Evolutionary conservation across 2,888 invertebrate genomes (phyloP), one percentile per base, ranked within the genome.

Genomic region (Nomada fucata): DNA sequence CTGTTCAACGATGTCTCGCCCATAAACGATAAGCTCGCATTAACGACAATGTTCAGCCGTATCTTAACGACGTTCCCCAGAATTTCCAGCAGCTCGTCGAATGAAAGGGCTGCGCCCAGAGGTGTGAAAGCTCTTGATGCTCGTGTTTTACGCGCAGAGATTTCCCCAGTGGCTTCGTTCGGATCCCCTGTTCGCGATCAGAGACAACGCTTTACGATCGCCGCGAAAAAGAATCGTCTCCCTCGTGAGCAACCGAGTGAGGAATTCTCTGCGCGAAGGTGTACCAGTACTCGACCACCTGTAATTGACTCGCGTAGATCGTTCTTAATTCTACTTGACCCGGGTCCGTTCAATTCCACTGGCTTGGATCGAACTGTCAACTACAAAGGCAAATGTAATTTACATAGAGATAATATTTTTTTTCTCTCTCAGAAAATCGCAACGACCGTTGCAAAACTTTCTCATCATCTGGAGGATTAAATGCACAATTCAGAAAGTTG

Each of bases 11-110:
- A n/a, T 53, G 15, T 53, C 53, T 67, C 53, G 36, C 13, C 29
- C 53, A 20, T n/a, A n/a, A n/a, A 78, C 57, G 79, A 73, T 79
- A 74, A 84, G 80, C 78, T 76, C 77, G 80, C 77, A 15, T 65
- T 68, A 79, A 79, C 78, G 82, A 76, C 52, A 82, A 68, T 77
- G 82, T 78, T 80, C 42, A 13, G 13, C 26, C 57, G 13, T 63
- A 55, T 64, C 63, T 63, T 63, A 71, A 47, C 69, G 53, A 29
- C 76, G 26, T 65, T 76, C 59, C 59, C n/a, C 23, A 64, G 70
- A 70, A 70, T 79, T 79, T 76, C 65, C 60, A 55, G 52, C 23
- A 65, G 76, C 53, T 79, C 65, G 47, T 57, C 47, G 55, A 23
- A 29, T 61, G 26, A 36, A 71, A 47, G 50, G 57, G n/a, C n/a